Conservation (phyloP, 2,113 vertebrate species). For the Albula goreensis region DNA sequence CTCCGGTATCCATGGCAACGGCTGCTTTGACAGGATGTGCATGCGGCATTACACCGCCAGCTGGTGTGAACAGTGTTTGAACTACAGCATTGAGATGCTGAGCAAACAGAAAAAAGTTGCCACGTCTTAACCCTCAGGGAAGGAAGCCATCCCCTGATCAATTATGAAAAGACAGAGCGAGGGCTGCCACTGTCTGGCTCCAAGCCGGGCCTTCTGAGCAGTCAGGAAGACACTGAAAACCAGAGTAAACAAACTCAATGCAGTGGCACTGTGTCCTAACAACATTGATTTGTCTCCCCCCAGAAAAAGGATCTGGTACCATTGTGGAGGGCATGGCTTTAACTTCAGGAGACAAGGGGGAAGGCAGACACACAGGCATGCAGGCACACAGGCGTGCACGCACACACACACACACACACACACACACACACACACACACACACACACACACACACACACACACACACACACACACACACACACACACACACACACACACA, state of each 20-base stretch:
- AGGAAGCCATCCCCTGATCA: constrained; percentile 96
- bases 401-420: not conserved
- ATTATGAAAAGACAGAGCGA: constrained; percentile 97
- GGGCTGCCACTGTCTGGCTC: constrained; percentile 92
- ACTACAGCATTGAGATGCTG: constrained; percentile 99
- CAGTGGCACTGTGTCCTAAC: constrained; percentile 86
- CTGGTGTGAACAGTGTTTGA: constrained; percentile 99
- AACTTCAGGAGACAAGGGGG: constrained; percentile 64
- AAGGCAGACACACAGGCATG: not conserved
- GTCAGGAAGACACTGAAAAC: constrained; percentile 88
- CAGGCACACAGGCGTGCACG: not conserved
- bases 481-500: no score
- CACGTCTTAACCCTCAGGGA: constrained; percentile 95
- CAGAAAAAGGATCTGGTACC: constrained; percentile 72
- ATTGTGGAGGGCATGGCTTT: constrained; percentile 70
- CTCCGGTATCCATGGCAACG: constrained; percentile 99
- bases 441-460: constrained; percentile 10
- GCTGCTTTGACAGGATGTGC: constrained; percentile 98
- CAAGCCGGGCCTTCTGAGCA: constrained; percentile 86
- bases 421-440: constrained; percentile 12
- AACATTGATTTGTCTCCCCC: constrained; percentile 91
- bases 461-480: not conserved
- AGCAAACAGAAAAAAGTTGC: constrained; percentile 99
- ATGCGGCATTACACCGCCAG: constrained; percentile 98
- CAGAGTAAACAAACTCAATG: constrained; percentile 96